Evolutionary conservation across 1,140 invertebrate genomes (phyloP).

Genomic region (Liolophura sinensis): DNA sequence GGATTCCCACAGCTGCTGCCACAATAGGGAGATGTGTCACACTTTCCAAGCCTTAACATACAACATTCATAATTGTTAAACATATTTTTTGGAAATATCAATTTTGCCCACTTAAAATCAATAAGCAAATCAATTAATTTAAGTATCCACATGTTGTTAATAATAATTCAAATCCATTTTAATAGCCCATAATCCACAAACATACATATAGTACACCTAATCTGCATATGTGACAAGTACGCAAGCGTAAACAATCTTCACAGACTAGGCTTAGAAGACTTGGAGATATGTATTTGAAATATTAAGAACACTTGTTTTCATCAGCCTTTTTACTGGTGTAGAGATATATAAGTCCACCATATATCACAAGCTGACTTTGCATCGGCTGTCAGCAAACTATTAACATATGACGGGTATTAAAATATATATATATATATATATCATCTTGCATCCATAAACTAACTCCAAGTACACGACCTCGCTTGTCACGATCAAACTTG

Average conservation of each 20-base stretch:
- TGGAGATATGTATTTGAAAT: neutral
- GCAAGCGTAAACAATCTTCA: too few relatives aligned
- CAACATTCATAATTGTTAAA: constrained; percentile 5
- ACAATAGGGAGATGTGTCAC: constrained; percentile 76
- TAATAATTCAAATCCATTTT: too few relatives aligned
- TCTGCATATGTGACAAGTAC: too few relatives aligned
- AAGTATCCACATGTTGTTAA: too few relatives aligned
- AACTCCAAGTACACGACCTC: neutral
- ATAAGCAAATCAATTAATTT: too few relatives aligned
- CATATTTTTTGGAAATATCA: too few relatives aligned
- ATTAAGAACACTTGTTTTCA: constrained; percentile 1
- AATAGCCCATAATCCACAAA: too few relatives aligned
- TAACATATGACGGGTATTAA: neutral
- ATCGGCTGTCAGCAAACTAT: neutral
- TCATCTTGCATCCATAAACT: neutral
- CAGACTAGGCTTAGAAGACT: too few relatives aligned
- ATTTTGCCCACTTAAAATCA: too few relatives aligned
- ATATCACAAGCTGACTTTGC: neutral
- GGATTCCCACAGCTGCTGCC: constrained; percentile 70
- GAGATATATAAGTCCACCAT: neutral
- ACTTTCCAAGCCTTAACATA: constrained; percentile 64
- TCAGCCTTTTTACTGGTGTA: neutral
- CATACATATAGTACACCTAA: too few relatives aligned
- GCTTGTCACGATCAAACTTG: too few relatives aligned
- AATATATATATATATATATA: neutral